These are phyloP conservation scores for Platycnemis pennipes DNA, from an alignment of 2,888 invertebrate species.

Conservation along the genomic window DNA sequence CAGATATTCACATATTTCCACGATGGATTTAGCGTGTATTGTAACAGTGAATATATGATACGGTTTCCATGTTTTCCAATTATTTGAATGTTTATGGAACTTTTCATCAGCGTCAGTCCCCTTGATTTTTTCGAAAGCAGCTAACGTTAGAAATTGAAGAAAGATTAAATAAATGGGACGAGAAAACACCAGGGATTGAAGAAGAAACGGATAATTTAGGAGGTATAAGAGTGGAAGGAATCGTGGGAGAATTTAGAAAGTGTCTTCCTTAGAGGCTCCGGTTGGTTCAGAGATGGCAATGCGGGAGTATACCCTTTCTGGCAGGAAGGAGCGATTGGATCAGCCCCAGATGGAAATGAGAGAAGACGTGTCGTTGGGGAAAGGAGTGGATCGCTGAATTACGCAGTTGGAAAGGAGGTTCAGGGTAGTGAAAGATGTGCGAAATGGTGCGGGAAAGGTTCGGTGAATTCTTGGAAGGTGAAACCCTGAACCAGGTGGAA, in stretches of 20 bases:
- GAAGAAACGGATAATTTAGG: too few species aligned
- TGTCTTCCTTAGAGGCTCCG: not conserved
- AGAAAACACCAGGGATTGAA: too few species aligned
- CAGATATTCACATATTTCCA: too few species aligned
- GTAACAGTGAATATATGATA: too few species aligned
- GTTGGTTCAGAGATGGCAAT: not conserved
- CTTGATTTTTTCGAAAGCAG: too few species aligned
- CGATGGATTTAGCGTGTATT: too few species aligned
- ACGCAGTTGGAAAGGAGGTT: not conserved
- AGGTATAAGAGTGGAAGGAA: not conserved
- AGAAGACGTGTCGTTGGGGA: not conserved
- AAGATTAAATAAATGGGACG: too few species aligned
- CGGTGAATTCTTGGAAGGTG: not conserved
- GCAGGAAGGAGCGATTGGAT: not conserved
- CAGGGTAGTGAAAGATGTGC: not conserved
- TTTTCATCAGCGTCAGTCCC: too few species aligned
- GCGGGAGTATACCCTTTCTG: not conserved
- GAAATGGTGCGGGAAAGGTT: not conserved
- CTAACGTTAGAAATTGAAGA: too few species aligned
- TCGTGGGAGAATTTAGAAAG: not conserved
- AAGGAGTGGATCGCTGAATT: constrained; percentile 44
- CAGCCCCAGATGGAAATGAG: not conserved
- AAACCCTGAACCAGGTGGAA: not conserved
- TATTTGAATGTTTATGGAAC: too few species aligned
- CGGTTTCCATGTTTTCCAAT: too few species aligned